Evolutionary conservation across 2,113 vertebrate genomes (phyloP), one percentile per base, ranked within the genome.

Genomic region (Turdus rufiventris): DNA sequence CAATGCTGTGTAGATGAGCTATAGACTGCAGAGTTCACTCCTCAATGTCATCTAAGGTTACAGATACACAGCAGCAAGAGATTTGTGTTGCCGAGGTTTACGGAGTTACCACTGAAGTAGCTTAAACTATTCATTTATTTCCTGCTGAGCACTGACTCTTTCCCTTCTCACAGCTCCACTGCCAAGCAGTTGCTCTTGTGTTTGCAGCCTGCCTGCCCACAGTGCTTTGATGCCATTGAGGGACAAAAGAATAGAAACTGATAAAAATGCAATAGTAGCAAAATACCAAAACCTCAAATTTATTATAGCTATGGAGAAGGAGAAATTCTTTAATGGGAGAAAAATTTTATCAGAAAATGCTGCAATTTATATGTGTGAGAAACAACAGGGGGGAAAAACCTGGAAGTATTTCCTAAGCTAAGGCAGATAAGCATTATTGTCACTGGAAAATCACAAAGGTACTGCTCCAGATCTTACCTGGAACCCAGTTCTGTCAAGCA

Each of bases 11-110:
- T 20, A 66, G 75, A 73, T 58, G 67, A 93, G 12, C 10, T 86
- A 63, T 0, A 84, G 80, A 73, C 70, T 88, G 66, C 66, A 91
- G 75, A 85, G 88, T 79, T 88, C 85, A 79, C 45, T 50, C 20
- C 75, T 88, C 75, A 88, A 85, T 89, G 93, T 95, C 93, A 80
- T 68, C 58, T 85, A 58, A 95, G 88, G 88, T 91, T 94, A 91
- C 7, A 10, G 74, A 78, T 7, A 63, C 62, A 82, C 40, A 94
- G 77, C 50, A 73, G 71, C 58, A 57, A 91, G 85, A 82, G 81
- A 23, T 20, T 62, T 65, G 74, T 54, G 65, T 33, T 76, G 78
- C 71, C 72, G 81, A 76, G 50, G 71, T 67, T 96, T 48, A 73
- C 0, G 14, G 90, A 76, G 78, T 73, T 82, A 85, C 88, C 70